Evolutionary conservation across 2,888 invertebrate species (phyloP).

Genomic region (Callosobruchus maculatus): DNA sequence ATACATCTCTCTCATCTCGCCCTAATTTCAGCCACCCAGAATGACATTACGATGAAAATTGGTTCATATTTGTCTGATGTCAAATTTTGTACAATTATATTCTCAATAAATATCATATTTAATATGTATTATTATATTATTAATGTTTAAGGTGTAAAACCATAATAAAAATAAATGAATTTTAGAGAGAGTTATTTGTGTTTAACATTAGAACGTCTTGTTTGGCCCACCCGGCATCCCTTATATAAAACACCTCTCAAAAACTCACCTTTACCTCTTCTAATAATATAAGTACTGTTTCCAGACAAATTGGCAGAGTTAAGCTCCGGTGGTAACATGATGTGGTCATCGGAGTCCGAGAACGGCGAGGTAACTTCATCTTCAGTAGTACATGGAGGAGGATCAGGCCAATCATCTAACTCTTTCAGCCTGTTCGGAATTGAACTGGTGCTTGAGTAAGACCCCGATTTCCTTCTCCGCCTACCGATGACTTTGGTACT

Average conservation of each 20-base stretch:
- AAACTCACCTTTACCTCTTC: constrained; percentile 55
- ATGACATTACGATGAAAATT: too few species aligned
- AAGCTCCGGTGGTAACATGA: constrained; percentile 41
- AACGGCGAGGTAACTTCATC: constrained; percentile 66
- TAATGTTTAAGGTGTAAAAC: too few species aligned
- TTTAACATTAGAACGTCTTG: too few species aligned
- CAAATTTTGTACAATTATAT: too few species aligned
- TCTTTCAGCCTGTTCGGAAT: constrained; percentile 66
- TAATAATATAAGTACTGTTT: constrained; percentile 77
- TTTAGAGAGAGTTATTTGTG: too few species aligned
- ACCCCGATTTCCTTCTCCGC: constrained; percentile 43
- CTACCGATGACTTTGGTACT: constrained; percentile 45
- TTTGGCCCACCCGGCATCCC: too few species aligned
- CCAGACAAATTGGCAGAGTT: constrained; percentile 53
- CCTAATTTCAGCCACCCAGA: too few species aligned
- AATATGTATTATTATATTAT: too few species aligned
- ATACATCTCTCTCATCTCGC: too few species aligned
- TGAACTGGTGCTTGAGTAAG: constrained; percentile 68
- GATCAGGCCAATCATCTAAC: constrained; percentile 74
- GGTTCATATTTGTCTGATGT: too few species aligned
- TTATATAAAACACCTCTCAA: neutral
- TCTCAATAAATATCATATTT: too few species aligned
- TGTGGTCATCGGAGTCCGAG: constrained; percentile 58
- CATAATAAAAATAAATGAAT: too few species aligned
- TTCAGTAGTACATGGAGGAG: constrained; percentile 64